Percentiles rank a stretch among this genome's conserved stretches.
These are phyloP conservation scores for Eupithecia inturbata DNA, from an alignment of 2,888 invertebrate species.

Conservation along the genomic window DNA sequence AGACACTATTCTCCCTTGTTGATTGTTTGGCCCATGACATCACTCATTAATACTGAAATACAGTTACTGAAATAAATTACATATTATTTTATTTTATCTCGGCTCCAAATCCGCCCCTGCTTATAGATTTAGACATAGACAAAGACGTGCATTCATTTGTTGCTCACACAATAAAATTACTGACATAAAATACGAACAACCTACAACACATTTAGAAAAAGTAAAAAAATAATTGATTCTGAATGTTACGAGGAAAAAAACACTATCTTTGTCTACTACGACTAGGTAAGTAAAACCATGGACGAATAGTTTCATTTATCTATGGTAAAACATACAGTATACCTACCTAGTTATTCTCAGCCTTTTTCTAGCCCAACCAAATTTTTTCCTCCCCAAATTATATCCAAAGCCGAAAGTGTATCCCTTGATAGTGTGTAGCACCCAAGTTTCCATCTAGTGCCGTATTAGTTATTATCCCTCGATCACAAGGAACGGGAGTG, in stretches of 20 bases:
- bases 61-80: too few relatives aligned
- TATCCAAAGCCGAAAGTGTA: neutral
- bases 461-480: constrained; percentile 64
- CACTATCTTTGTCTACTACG: neutral
- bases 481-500: constrained; percentile 56
- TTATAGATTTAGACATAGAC: neutral
- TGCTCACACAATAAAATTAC: neutral
- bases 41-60: too few relatives aligned
- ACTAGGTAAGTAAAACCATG: neutral
- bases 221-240: neutral
- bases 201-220: neutral
- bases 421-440: neutral
- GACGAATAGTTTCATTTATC: too few relatives aligned
- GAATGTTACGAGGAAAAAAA: neutral
- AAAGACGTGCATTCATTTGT: neutral
- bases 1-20: too few relatives aligned
- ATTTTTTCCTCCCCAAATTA: neutral
- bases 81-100: too few relatives aligned
- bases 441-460: constrained; percentile 53
- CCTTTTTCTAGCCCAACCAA: neutral
- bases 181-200: neutral
- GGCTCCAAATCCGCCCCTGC: neutral
- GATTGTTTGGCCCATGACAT: too few relatives aligned
- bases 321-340: neutral
- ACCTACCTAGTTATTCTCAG: neutral